phyloP scores from a whole-genome alignment of 2,888 invertebrate species.

The Pterobdella sp. region DNA sequence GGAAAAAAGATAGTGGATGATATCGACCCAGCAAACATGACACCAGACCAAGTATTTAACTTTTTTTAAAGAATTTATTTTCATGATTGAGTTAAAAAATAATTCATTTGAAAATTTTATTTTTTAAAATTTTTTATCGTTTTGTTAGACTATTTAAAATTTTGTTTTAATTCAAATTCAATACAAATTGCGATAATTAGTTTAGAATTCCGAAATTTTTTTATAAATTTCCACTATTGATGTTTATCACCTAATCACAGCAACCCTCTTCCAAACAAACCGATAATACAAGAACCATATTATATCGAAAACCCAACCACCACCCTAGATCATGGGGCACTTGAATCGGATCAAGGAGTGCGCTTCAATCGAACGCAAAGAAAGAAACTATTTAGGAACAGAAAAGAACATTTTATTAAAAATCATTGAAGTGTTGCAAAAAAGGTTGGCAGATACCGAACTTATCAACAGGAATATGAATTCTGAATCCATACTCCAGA shows the following conservation, averaged over 20 bases:
- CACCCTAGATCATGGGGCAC: constrained; percentile 17
- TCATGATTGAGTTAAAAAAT: too few species aligned
- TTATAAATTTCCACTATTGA: too few species aligned
- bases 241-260: too few species aligned
- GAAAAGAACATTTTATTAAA: constrained; percentile 13
- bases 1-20: not conserved
- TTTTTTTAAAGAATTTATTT: not conserved
- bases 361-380: not conserved
- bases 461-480: not conserved
- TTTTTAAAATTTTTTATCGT: not conserved
- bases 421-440: not conserved
- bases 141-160: too few species aligned
- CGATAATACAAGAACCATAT: not conserved
- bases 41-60: constrained; percentile 19
- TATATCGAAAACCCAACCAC: not conserved
- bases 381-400: constrained; percentile 8
- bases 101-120: not conserved
- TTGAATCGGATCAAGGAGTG: not conserved
- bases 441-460: not conserved
- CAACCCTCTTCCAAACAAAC: not conserved
- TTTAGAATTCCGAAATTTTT: not conserved
- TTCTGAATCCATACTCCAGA: constrained; percentile 11
- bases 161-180: too few species aligned
- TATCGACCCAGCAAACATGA: not conserved
- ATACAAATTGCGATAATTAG: not conserved